phyloP scores from a whole-genome alignment of 2,113 vertebrate genomes.

The Gymnorhina tibicen region DNA sequence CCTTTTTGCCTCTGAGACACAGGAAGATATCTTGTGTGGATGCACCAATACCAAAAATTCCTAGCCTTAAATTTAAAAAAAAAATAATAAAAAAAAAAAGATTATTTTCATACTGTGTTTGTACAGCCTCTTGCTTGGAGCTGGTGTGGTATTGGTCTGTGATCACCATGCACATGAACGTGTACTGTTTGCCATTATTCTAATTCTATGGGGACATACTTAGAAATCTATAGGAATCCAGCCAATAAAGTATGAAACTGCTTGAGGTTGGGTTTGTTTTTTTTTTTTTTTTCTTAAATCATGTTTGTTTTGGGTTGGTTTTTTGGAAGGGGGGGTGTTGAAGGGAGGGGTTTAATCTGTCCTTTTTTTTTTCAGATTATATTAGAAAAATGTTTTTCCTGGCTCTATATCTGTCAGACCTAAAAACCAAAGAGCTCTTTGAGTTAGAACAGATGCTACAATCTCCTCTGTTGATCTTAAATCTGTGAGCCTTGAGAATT shows the following conservation, averaged over 20 bases:
- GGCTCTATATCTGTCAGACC: not conserved
- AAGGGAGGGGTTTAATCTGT: not conserved
- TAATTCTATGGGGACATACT: not conserved
- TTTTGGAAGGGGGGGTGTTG: rapidly evolving
- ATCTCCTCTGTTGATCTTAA: not conserved
- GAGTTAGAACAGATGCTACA: not conserved
- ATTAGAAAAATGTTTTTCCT: not conserved
- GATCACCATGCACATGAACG: not conserved
- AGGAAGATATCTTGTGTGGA: not conserved
- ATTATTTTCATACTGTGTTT: not conserved
- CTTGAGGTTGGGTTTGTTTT: not conserved
- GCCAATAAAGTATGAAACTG: not conserved
- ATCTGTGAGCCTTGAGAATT: conserved; percentile 10
- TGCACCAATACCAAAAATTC: not conserved
- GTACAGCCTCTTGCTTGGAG: not conserved
- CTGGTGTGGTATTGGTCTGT: not conserved
- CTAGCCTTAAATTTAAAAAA: not conserved
- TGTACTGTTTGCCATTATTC: not conserved
- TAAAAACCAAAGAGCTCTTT: not conserved
- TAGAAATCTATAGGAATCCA: not conserved
- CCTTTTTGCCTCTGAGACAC: not conserved
- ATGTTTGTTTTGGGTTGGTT: not conserved
- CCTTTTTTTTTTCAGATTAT: not conserved
- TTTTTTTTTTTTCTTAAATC: too few species aligned
- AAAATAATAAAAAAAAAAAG: not conserved